Evolutionary conservation across 2,888 invertebrate genomes (phyloP).

Genomic region (Rugalucina vietnamica): DNA sequence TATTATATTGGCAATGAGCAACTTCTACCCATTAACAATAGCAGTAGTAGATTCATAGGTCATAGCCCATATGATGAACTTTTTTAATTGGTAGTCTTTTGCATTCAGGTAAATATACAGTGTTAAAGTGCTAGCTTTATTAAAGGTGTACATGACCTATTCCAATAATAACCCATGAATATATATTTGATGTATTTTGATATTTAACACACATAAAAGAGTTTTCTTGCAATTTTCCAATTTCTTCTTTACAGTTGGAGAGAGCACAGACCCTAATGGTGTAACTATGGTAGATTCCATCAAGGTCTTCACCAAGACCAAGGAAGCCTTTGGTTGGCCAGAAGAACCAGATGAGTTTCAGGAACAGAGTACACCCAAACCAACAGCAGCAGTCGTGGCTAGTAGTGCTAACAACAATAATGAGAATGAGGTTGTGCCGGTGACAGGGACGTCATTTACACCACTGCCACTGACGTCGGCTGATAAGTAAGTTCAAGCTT

Average conservation of each 20-base stretch:
- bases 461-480: slow-evolving; percentile 86
- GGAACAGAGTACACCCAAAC: slow-evolving; percentile 67
- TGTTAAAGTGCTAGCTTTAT: too few relatives aligned
- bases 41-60: too few relatives aligned
- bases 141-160: too few relatives aligned
- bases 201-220: too few relatives aligned
- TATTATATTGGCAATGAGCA: too few relatives aligned
- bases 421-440: slow-evolving; percentile 62
- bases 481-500: slow-evolving; percentile 85
- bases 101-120: too few relatives aligned
- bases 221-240: too few relatives aligned
- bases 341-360: slow-evolving; percentile 93
- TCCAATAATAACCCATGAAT: too few relatives aligned
- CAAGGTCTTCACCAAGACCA: slow-evolving; percentile 97
- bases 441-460: slow-evolving; percentile 45
- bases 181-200: too few relatives aligned
- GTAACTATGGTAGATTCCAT: slow-evolving; percentile 97
- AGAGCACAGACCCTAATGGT: slow-evolving; percentile 87
- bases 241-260: slow-evolving; percentile 81
- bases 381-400: slow-evolving; percentile 32
- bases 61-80: background rate
- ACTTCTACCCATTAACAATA: too few relatives aligned
- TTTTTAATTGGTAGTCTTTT: background rate
- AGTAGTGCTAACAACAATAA: slow-evolving; percentile 36
- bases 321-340: slow-evolving; percentile 98